Evolutionary conservation across 2,888 invertebrate species (phyloP), one percentile per base, ranked within the genome.

Genomic region (Lycia hirtaria): DNA sequence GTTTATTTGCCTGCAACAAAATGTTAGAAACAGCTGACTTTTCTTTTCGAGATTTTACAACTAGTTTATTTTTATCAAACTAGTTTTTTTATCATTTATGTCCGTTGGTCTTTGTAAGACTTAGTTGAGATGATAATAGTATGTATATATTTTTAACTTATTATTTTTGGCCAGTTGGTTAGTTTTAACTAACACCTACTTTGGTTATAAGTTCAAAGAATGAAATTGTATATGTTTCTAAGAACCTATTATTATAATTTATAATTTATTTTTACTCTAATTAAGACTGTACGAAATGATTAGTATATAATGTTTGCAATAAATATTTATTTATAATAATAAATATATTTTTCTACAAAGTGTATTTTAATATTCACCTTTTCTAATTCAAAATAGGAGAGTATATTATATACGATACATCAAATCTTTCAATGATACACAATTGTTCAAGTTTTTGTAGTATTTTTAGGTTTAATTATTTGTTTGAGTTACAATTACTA

Each of bases 251-350:
- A 32, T 38, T 50, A 50, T 50, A 53, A 38, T 50, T 53, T 54
- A 49, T 49, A 37, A n/a, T 22, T 44, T 35, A 12, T 19, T 10
- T 12, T 35, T 47, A 15, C 15, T 6, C n/a, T 51, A 20, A 40
- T 33, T 53, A 50, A 50, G 45, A 10, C 15, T 37, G 30, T 44
- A 24, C 17, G 9, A 35, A 61, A 53, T 53, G 54, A 63, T 3
- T 59, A 17, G 60, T 60, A 38, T 56, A 60, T 60, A 14, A 26
- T 54, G 62, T 62, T 63, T 66, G 64, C 64, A 55, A 50, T 53
- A 33, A 40, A 22, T 41, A 22, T 57, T 55, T 60, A 60, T 61
- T 62, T 58, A 60, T 59, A 30, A 44, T 28, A 60, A 54, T 62
- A 57, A 60, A 50, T 45, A 52, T 37, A n/a, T 28, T 53, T 51